These are phyloP conservation scores for Notiomystis cincta DNA, from an alignment of 2,113 vertebrate species.

Conservation along the genomic window DNA sequence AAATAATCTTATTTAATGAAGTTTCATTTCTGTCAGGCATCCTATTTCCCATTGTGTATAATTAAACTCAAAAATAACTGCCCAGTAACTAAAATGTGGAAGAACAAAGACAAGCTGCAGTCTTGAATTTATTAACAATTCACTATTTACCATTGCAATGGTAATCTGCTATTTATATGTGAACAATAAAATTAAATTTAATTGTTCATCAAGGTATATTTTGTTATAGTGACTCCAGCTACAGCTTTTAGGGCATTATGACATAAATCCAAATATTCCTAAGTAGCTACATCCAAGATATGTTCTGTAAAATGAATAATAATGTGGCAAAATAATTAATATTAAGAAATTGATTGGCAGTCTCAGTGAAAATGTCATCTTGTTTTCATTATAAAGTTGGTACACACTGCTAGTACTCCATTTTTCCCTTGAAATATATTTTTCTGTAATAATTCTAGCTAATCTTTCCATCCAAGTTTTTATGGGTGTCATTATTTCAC, in stretches of 20 bases:
- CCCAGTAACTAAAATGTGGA: background rate
- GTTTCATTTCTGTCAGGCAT: background rate
- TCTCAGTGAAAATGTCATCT: background rate
- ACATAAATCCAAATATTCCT: background rate
- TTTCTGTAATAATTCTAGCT: background rate
- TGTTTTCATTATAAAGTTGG: background rate
- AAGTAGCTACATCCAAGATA: background rate
- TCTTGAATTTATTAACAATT: background rate
- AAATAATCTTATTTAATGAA: background rate
- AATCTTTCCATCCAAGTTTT: background rate
- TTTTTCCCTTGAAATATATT: background rate
- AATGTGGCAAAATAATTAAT: background rate
- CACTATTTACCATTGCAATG: background rate
- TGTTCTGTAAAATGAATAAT: background rate
- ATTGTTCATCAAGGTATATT: background rate
- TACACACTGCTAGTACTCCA: background rate
- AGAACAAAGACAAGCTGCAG: background rate
- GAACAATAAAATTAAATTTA: background rate
- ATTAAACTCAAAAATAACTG: background rate
- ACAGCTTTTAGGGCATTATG: background rate
- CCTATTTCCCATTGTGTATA: background rate
- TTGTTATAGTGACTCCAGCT: background rate
- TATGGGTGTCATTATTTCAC: background rate
- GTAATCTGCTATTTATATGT: background rate
- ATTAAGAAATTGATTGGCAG: background rate